A percentile compares a stretch with the other conserved stretches of the same genome.
Conservation (phyloP, 2,888 invertebrate genomes). For the Caenorhabditis sp. region DNA sequence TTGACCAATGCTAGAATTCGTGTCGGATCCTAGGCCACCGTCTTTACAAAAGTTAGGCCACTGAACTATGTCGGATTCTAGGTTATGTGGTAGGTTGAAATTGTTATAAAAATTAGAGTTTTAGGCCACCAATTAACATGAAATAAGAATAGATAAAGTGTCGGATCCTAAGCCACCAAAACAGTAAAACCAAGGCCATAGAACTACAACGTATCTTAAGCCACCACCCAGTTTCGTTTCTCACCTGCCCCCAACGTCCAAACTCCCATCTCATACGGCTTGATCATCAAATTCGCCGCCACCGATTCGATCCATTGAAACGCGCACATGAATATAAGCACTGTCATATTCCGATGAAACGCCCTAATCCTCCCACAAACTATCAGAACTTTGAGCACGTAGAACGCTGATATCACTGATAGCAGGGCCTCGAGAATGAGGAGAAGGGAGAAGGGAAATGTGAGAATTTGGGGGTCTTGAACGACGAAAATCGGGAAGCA, state of each 20-base stretch:
- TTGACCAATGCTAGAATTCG: too few species aligned
- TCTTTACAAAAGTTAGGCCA: too few species aligned
- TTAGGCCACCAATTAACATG: too few species aligned
- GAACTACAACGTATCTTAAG: too few species aligned
- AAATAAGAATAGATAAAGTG: too few species aligned
- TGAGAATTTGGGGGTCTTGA: slow-evolving; percentile 15
- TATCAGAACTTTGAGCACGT: slow-evolving; percentile 19
- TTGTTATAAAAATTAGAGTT: too few species aligned
- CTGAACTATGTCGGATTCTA: too few species aligned
- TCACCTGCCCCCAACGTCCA: slow-evolving; percentile 1
- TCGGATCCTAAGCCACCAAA: too few species aligned
- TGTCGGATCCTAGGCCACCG: too few species aligned
- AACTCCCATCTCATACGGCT: slow-evolving; percentile 37
- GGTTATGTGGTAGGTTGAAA: too few species aligned
- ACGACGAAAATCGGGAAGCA: slow-evolving; percentile 38
- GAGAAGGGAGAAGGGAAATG: slow-evolving; percentile 33
- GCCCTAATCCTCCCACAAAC: slow-evolving; percentile 22
- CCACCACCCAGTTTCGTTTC: too few species aligned
- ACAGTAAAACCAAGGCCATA: too few species aligned
- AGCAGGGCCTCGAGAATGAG: slow-evolving; percentile 21
- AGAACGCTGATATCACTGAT: slow-evolving; percentile 6
- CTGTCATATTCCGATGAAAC: slow-evolving; percentile 37
- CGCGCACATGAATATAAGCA: slow-evolving; percentile 16
- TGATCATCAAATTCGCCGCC: slow-evolving; percentile 24
- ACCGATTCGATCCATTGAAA: slow-evolving; percentile 39